Base-by-base conservation (phyloP, 2,113 vertebrate genomes). In the Rhipidura dahli region DNA sequence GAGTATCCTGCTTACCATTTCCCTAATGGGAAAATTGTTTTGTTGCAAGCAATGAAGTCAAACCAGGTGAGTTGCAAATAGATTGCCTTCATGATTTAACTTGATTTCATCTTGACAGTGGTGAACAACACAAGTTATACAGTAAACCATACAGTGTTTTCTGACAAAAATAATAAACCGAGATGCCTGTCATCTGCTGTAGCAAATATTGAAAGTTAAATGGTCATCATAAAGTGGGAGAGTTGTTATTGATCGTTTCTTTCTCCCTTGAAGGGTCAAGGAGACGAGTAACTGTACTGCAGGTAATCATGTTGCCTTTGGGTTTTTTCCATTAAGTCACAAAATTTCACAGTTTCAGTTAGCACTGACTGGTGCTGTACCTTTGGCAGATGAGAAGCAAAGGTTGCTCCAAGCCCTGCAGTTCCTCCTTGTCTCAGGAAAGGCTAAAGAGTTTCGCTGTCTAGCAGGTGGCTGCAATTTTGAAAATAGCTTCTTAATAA, bases 381-480 rank as follows among this genome's bases (percentile, higher is more conserved):
- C 24, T 69, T 83, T 90, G 83, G 45, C 72, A 66, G 54, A 59
- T 0, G 9, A 39, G 37, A 91, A 73, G 53, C 39, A 56, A 82
- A 76, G 47, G 18, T 53, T 75, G 37, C 30, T 60, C 33, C 7
- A 11, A 78, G 71, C 87, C 66, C 56, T 83, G 71, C 66, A 77
- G 35, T 83, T 33, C 33, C 17, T 86, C 35, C 47, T 61, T 59
- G 35, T 83, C 15, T 69, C 42, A 83, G 33, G 42, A 63, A 54
- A 66, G 60, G 31, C 54, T 85, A 1, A 60, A 57, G 85, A 81
- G 60, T 60, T 94, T 78, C 6, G 13, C 69, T 81, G 31, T 94
- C 59, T 88, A 70, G 64, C 94, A 96, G 82, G 83, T 88, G 92
- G 87, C 79, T 94, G 83, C 72, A 68, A n/a, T 93, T 94, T 93